Evolutionary conservation across 2,797 vertebrate genomes (phyloP), one percentile per base, ranked within the genome.

Genomic region (Tangara arthus): DNA sequence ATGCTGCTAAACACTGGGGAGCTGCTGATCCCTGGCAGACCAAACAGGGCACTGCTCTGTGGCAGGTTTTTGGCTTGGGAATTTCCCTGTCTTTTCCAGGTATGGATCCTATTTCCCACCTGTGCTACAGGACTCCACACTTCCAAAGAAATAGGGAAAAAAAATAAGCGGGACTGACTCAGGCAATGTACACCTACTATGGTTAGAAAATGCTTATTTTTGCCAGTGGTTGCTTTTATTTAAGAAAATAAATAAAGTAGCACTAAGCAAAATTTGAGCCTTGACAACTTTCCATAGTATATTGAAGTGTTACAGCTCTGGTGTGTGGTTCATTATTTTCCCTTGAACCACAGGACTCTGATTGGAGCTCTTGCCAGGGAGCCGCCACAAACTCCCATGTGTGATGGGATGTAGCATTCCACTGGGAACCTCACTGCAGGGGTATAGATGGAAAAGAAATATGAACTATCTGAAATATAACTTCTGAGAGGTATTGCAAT

Each of bases 161-260:
- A 39, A 26, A 13, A 2, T 4, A 4, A 15, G 14, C 23, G 13
- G 28, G 4, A 30, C 9, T 4, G 32, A 44, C 10, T 72, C 34
- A 12, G 70, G 16, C 8, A 79, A 8, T 6, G 11, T 35, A 49
- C 30, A 12, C 14, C 15, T 41, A 15, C 3, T 47, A 2, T 0
- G 0, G 27, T 66, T 22, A 69, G 28, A 76, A 91, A 78, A 66
- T 12, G 6, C 16, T 63, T 50, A 4, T 18, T 64, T 83, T 69
- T 68, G 41, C 3, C 15, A 11, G 27, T 44, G 16, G 6, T 42
- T 12, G 22, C 9, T 63, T 64, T 60, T 60, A 72, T 69, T 53
- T 26, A 22, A 35, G 19, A 17, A 35, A 19, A 76, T 39, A 34
- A 59, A 8, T 14, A 15, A 42, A 35, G 3, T 3, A 59, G 7